Base-by-base conservation (phyloP, 2,888 invertebrate genomes). In the Stenoptilia bipunctidactyla region DNA sequence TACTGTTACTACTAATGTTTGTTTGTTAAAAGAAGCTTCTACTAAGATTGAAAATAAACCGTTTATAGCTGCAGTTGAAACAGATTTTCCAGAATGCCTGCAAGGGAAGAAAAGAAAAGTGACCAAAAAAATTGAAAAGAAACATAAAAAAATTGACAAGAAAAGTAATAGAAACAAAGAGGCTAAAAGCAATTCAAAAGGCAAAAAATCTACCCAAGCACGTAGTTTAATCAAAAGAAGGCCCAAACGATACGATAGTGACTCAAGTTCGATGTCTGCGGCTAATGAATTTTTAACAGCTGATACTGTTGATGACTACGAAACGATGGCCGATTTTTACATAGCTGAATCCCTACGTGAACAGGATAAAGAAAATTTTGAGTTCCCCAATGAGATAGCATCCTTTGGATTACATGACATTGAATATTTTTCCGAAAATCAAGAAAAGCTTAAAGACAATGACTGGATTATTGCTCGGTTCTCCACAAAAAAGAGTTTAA, bases 341-440 rank as follows among this genome's bases (percentile, higher is more conserved):
- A 36, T 36, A 36, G 15, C 15, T 36, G 36, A 36, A 36, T 36
- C 15, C 20, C 15, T 36, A 20, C 15, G 36, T 6, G 36, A 36
- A 36, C 36, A 36, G 20, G 36, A 36, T 15, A 36, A 36, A 36
- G 36, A 36, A 20, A 36, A 36, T 36, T 36, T 36, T 36, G 36
- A 36, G 15, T n/a, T 10, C 4, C 8, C 13, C 15, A 13, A 36
- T 36, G 25, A 25, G 25, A 25, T 25, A 25, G 15, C 15, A 2
- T 20, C 36, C 6, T 36, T 36, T 36, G 36, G 36, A 36, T 13
- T 36, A 20, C 15, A 15, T 36, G 36, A 36, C 5, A 36, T 36
- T 36, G 15, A 36, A 36, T 36, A 36, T 36, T 15, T 36, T 15
- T 5, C 10, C 10, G 36, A 36, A 36, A 36, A 20, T 13, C 36